Conservation (phyloP, 2,797 vertebrate genomes). For the Melanotaenia parkinsoni region DNA sequence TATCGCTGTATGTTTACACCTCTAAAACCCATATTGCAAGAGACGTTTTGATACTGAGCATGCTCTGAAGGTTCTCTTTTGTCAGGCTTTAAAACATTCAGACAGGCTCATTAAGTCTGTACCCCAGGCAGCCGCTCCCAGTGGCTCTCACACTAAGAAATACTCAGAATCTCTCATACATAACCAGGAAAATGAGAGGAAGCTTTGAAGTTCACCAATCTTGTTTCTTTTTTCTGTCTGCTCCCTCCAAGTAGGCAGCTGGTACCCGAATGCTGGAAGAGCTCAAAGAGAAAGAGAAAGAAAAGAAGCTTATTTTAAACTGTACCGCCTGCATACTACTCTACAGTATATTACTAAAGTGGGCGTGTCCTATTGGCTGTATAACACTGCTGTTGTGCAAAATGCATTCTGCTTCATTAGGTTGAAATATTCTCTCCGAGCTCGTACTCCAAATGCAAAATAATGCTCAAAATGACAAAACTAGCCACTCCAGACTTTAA, state of each 20-base stretch:
- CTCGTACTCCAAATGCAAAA: constrained; percentile 8
- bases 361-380: constrained; percentile 35
- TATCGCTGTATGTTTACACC: constrained; percentile 34
- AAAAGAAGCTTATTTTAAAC: constrained; percentile 49
- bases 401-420: constrained; percentile 13
- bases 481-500: neutral
- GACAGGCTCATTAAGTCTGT: constrained; percentile 76
- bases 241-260: constrained; percentile 61
- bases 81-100: constrained; percentile 71
- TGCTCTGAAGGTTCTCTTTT: constrained; percentile 49
- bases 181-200: constrained; percentile 71
- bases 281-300: constrained; percentile 43
- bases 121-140: constrained; percentile 72
- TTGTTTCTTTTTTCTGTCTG: constrained; percentile 47
- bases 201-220: constrained; percentile 77
- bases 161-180: constrained; percentile 64
- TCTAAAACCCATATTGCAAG: constrained; percentile 30
- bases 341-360: constrained; percentile 34
- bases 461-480: constrained; percentile 8
- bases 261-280: constrained; percentile 50
- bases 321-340: constrained; percentile 20
- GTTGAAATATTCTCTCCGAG: constrained; percentile 7
- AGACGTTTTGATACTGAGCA: constrained; percentile 51
- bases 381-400: constrained; percentile 17
- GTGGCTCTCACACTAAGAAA: constrained; percentile 69